Evolutionary conservation across 2,797 vertebrate genomes (phyloP).

Genomic region (Pagetopsis macropterus): DNA sequence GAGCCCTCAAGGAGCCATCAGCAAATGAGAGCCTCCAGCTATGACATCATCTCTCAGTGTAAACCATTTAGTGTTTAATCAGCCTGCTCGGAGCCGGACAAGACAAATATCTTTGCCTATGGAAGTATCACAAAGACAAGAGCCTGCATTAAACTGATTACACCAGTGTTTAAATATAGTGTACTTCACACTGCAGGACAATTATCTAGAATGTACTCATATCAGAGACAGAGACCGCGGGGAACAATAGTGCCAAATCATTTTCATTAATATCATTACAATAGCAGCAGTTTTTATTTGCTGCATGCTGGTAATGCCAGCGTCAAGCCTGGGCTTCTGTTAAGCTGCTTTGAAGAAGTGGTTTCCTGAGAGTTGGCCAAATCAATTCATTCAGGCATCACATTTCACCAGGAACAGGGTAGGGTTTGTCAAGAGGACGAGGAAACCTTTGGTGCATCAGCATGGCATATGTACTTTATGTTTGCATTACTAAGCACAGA

Average conservation of each 20-base stretch:
- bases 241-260: neutral
- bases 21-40: slow-evolving; percentile 62
- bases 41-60: slow-evolving; percentile 76
- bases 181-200: slow-evolving; percentile 5
- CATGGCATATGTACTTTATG: slow-evolving; percentile 35
- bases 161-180: slow-evolving; percentile 9
- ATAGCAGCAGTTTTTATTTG: neutral
- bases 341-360: slow-evolving; percentile 56
- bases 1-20: slow-evolving; percentile 65
- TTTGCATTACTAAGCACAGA: slow-evolving; percentile 44
- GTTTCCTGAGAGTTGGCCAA: slow-evolving; percentile 57
- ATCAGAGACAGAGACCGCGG: slow-evolving; percentile 3
- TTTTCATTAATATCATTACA: too few relatives aligned
- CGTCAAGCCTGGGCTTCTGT: slow-evolving; percentile 43
- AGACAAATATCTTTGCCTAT: slow-evolving; percentile 59
- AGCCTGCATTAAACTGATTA: slow-evolving; percentile 43
- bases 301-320: slow-evolving; percentile 40
- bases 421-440: slow-evolving; percentile 45
- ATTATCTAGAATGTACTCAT: neutral
- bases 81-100: slow-evolving; percentile 57
- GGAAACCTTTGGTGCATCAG: slow-evolving; percentile 48
- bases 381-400: slow-evolving; percentile 69
- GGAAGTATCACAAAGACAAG: slow-evolving; percentile 48
- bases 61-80: slow-evolving; percentile 75
- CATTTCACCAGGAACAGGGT: slow-evolving; percentile 66